Evolutionary conservation across 2,888 invertebrate genomes (phyloP).

Genomic region (Linyphia triangularis): DNA sequence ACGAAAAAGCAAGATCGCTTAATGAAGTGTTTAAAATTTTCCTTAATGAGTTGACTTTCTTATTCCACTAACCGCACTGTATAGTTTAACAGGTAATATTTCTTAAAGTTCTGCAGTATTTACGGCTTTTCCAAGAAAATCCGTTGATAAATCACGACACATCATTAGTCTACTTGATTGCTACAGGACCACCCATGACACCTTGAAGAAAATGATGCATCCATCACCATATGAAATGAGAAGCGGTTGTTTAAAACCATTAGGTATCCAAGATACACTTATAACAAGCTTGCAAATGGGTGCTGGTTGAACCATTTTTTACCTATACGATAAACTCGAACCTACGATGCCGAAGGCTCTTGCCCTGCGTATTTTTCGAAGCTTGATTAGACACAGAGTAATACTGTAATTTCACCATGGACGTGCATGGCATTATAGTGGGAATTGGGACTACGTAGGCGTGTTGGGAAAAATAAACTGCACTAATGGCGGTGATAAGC

Average conservation of each 20-base stretch:
- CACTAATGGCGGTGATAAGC: neutral
- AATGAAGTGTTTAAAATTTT: too few species aligned
- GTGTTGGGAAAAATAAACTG: neutral
- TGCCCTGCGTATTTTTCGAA: neutral
- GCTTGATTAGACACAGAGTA: neutral
- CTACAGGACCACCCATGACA: slow-evolving; percentile 37
- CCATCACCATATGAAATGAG: slow-evolving; percentile 39
- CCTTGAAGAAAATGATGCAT: slow-evolving; percentile 13
- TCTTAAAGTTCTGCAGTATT: neutral
- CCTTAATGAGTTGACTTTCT: too few species aligned
- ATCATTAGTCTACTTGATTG: slow-evolving; percentile 14
- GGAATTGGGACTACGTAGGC: neutral
- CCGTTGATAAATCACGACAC: neutral
- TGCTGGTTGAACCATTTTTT: neutral
- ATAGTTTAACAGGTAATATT: too few species aligned
- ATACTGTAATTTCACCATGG: neutral
- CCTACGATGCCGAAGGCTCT: neutral
- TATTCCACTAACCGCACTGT: too few species aligned
- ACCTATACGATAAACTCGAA: neutral
- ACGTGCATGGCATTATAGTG: neutral
- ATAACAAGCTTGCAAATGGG: neutral
- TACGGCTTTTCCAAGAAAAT: neutral
- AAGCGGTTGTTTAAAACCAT: slow-evolving; percentile 26
- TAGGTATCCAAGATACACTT: slow-evolving; percentile 15
- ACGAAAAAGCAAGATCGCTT: too few species aligned